phyloP scores from a whole-genome alignment of 2,888 invertebrate species.

The Nasonia oneida region DNA sequence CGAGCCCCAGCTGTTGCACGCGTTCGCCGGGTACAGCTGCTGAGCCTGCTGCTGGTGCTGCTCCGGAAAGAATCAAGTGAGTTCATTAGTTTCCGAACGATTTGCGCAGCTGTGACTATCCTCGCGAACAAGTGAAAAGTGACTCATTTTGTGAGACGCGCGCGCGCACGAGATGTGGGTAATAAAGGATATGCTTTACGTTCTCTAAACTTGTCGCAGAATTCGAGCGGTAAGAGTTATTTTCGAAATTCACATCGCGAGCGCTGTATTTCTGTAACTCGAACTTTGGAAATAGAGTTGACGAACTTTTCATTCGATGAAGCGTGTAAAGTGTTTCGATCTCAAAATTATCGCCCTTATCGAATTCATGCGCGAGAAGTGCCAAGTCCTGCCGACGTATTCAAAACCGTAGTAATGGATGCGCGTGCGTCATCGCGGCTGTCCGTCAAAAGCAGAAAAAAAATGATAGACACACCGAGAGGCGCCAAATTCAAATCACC shows the following conservation, averaged over 20 bases:
- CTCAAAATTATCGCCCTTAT: no score
- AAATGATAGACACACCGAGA: not conserved
- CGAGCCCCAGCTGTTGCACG: slow-evolving; percentile 76
- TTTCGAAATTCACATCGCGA: no score
- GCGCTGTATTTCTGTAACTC: no score
- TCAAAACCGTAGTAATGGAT: not conserved
- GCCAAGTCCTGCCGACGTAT: not conserved
- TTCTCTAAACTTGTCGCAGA: not conserved
- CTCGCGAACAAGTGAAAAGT: slow-evolving; percentile 4
- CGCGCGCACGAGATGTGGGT: not conserved
- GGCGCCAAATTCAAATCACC: not conserved
- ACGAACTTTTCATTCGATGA: not conserved
- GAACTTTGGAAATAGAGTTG: not conserved
- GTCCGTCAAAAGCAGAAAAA: not conserved
- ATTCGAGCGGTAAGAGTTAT: no score
- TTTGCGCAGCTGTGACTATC: not conserved
- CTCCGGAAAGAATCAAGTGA: not conserved
- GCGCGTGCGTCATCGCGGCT: slow-evolving; percentile 4
- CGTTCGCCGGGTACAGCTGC: slow-evolving; percentile 66
- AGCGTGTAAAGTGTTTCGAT: not conserved
- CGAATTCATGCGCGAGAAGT: no score
- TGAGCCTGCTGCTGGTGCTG: slow-evolving; percentile 59
- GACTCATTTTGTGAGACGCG: slow-evolving; percentile 24
- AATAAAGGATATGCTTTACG: not conserved
- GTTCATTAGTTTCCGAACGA: not conserved